Conservation (phyloP, 1,140 invertebrate species). For the Leptestheria dahalacensis region DNA sequence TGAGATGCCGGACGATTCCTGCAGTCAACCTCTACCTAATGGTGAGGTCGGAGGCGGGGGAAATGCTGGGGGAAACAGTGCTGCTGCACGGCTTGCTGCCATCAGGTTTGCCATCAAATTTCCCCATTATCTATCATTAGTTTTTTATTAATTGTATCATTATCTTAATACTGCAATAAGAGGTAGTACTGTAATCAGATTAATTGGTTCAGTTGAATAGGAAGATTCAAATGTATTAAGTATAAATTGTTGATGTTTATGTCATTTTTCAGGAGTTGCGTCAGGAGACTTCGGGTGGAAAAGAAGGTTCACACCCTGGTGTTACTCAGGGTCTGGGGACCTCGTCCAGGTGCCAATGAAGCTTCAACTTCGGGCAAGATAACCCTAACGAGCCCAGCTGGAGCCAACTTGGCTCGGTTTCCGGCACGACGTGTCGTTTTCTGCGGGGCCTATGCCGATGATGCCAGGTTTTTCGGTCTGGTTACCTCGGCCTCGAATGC, state of each 20-base stretch:
- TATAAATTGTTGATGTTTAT: no score
- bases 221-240: no score
- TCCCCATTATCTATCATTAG: no score
- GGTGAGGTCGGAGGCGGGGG: conserved; percentile 5
- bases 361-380: conserved; percentile 18
- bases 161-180: no score
- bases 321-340: conserved; percentile 61
- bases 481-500: conserved; percentile 51
- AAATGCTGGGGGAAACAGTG: conserved; percentile 39
- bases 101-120: no score
- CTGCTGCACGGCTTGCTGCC: conserved; percentile 11
- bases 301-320: conserved; percentile 74
- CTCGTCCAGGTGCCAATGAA: conserved; percentile 55
- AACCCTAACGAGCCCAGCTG: conserved; percentile 21
- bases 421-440: conserved; percentile 71
- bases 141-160: no score
- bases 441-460: conserved; percentile 66
- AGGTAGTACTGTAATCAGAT: no score
- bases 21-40: conserved; percentile 28
- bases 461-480: conserved; percentile 78
- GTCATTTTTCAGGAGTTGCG: conserved; percentile 52
- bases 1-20: conserved; percentile 77
- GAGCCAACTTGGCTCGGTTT: conserved; percentile 52
- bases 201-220: no score
- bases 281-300: conserved; percentile 72